Base-by-base conservation (phyloP, 2,797 vertebrate genomes). In the Sebastes kiyomatsui region DNA sequence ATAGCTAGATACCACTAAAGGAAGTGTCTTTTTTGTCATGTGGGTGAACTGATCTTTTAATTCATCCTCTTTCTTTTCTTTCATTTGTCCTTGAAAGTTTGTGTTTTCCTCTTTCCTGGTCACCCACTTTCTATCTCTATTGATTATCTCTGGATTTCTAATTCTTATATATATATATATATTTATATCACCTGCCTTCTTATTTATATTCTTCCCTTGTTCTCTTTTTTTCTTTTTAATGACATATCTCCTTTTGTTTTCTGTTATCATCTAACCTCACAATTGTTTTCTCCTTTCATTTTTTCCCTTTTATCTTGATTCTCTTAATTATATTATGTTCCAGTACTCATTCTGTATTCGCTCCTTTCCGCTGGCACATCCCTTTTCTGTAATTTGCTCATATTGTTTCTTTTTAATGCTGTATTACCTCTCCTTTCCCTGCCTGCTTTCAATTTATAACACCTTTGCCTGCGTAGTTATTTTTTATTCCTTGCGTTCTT, bases 361-460 rank as follows among this genome's bases (percentile, higher is more conserved):
- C 30, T 66, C 32, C 14, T 42, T 67, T 78, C 18, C 75, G 25
- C 56, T 70, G 14, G 9, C 25, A 60, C 55, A 30, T 75, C 52
- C 14, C 22, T 75, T 72, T 67, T 56, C 27, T 20, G 11, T 25
- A 10, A 54, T 56, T 69, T 75, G n/a, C 71, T 72, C 49, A n/a
- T 20, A 42, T 30, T 9, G 10, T 75, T 73, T 79, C 20, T 59
- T 22, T 64, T 35, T 67, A 75, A 72, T 73, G 61, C 61, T n/a
- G 7, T 72, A 67, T 79, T 61, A 23, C 14, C 9, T 59, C 23
- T 77, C 49, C 28, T 71, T 30, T 42, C 33, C 70, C 8, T 69
- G 11, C 85, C 35, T 28, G 27, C 66, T 69, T 75, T 75, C 25
- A 73, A 75, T 89, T 81, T 42, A 23, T 49, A 85, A 71, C 59